These are phyloP conservation scores for Cephonodes hylas DNA, from an alignment of 2,888 invertebrate genomes.

Conservation along the genomic window DNA sequence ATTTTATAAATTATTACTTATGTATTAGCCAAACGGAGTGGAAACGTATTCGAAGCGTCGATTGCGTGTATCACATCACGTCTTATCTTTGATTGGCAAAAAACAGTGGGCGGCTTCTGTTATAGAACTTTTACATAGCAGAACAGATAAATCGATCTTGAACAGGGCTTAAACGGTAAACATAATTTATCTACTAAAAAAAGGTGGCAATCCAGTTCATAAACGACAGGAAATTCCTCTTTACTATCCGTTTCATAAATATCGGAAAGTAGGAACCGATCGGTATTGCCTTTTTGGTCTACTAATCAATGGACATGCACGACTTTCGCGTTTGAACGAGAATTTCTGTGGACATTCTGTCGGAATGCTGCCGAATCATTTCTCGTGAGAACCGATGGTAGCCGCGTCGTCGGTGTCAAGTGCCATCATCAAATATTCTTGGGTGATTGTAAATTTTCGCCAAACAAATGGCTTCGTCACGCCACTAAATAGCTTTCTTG, in stretches of 20 bases:
- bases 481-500: constrained; percentile 65
- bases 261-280: constrained; percentile 53
- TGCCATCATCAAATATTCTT: constrained; percentile 62
- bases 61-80: constrained; percentile 1
- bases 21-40: neutral
- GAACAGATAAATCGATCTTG: neutral
- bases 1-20: constrained; percentile 56
- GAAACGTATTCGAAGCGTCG: neutral
- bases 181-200: neutral
- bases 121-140: neutral
- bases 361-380: constrained; percentile 67
- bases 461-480: constrained; percentile 73
- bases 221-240: neutral
- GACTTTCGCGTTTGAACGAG: constrained; percentile 72
- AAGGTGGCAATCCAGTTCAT: neutral
- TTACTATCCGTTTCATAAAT: neutral
- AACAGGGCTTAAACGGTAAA: neutral
- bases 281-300: constrained; percentile 67
- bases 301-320: constrained; percentile 72
- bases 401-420: constrained; percentile 51
- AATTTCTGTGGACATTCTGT: constrained; percentile 62
- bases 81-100: constrained; percentile 10
- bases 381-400: constrained; percentile 74
- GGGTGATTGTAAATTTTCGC: constrained; percentile 72
- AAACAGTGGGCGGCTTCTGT: constrained; percentile 2